Evolutionary conservation across 35 echinoderm and acorn worm species (phyloP).

Genomic region (Heliocidaris erythrogramma): DNA sequence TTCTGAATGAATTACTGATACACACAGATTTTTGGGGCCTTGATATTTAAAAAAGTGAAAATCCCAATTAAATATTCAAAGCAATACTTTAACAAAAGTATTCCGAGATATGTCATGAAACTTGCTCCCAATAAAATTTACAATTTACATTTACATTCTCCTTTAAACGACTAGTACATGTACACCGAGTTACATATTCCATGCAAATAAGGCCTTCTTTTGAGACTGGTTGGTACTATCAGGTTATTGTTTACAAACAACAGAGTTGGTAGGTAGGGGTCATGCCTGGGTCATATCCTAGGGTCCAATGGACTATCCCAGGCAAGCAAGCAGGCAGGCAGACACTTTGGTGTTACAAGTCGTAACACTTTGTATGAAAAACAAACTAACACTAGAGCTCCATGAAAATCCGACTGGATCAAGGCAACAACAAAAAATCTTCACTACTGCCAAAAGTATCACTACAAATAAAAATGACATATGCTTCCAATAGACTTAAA

Average conservation of each 20-base stretch:
- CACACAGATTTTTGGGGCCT: too few relatives aligned
- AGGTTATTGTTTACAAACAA: constrained; percentile 18
- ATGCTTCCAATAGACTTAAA: background rate
- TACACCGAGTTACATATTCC: too few relatives aligned
- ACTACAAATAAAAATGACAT: too few relatives aligned
- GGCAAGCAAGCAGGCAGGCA: background rate
- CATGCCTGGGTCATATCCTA: background rate
- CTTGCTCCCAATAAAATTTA: too few relatives aligned
- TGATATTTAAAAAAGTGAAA: too few relatives aligned
- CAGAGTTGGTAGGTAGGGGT: background rate
- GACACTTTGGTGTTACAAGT: background rate
- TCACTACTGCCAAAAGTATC: background rate
- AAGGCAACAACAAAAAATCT: background rate
- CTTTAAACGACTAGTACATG: too few relatives aligned
- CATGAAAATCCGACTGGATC: background rate
- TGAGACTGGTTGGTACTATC: background rate
- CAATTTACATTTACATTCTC: too few relatives aligned
- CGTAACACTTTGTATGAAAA: background rate
- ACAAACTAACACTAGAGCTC: background rate
- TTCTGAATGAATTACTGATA: too few relatives aligned
- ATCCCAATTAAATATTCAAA: too few relatives aligned
- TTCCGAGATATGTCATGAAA: too few relatives aligned
- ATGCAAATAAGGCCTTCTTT: background rate
- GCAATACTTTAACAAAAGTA: too few relatives aligned
- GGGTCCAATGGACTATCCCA: background rate